A percentile compares a stretch with the other conserved stretches of the same genome.
These are phyloP conservation scores for Sinohyriopsis cumingii DNA, from an alignment of 2,888 invertebrate genomes.

Conservation along the genomic window DNA sequence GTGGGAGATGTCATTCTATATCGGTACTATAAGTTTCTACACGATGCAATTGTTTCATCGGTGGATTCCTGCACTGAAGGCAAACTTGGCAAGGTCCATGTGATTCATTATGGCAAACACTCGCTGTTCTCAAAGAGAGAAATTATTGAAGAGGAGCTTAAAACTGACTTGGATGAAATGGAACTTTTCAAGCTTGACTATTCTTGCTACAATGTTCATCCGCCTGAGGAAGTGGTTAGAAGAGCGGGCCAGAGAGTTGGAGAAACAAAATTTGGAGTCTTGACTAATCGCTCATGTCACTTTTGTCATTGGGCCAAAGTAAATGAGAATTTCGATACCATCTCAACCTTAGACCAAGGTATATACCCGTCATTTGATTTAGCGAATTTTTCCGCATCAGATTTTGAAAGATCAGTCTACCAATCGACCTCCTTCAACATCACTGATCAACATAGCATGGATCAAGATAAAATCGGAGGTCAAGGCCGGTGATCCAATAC, in stretches of 20 bases:
- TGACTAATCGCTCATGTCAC: constrained; percentile 19
- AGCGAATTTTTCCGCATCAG: too few species aligned
- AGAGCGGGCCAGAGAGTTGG: constrained; percentile 22
- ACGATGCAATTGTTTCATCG: constrained; percentile 14
- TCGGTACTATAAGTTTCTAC: constrained; percentile 6
- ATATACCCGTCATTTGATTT: neutral
- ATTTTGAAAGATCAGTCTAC: too few species aligned
- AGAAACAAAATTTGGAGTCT: constrained; percentile 19
- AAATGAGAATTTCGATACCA: neutral
- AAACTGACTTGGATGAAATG: constrained; percentile 5
- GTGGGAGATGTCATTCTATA: constrained; percentile 18
- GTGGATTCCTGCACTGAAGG: constrained; percentile 4
- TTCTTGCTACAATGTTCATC: constrained; percentile 3
- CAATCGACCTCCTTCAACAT: constrained; percentile 1
- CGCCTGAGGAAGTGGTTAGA: constrained; percentile 14
- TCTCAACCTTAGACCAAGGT: neutral
- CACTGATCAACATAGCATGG: neutral
- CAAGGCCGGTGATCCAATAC: constrained; percentile 9
- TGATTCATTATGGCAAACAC: constrained; percentile 16
- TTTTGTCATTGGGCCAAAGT: constrained; percentile 31
- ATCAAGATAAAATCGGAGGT: constrained; percentile 18
- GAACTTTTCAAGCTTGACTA: constrained; percentile 9
- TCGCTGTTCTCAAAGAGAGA: constrained; percentile 7
- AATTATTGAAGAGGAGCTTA: constrained; percentile 12
- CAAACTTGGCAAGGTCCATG: constrained; percentile 8